phyloP scores from a whole-genome alignment of 2,113 vertebrate species.

The Ursus arctos region DNA sequence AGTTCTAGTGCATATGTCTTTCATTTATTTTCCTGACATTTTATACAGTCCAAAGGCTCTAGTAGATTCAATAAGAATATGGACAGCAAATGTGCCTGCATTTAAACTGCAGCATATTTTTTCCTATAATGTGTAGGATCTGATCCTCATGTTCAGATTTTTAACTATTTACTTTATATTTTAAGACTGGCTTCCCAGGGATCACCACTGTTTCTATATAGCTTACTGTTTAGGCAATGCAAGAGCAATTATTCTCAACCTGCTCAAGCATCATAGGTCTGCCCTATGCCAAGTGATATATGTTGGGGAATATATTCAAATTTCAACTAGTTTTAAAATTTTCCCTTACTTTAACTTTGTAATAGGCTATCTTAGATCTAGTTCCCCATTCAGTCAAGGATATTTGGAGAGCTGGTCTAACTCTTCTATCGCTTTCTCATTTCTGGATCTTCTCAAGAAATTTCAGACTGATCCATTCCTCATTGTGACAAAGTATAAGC shows the following conservation, averaged over 20 bases:
- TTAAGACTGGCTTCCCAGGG: background rate
- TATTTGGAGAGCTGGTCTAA: background rate
- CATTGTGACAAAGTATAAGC: background rate
- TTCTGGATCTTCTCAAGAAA: background rate
- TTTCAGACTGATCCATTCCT: background rate
- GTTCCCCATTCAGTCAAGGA: background rate
- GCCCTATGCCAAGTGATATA: background rate
- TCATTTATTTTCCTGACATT: background rate
- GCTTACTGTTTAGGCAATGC: background rate
- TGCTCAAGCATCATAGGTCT: background rate
- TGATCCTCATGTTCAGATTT: background rate
- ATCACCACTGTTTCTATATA: background rate
- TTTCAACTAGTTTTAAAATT: background rate
- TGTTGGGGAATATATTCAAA: background rate
- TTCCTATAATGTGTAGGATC: background rate
- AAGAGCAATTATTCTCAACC: background rate
- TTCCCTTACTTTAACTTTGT: background rate
- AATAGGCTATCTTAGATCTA: background rate
- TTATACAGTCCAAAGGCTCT: background rate
- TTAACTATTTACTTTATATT: background rate
- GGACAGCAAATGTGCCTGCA: background rate
- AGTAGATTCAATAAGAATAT: background rate
- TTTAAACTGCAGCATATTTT: background rate
- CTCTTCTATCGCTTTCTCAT: background rate
- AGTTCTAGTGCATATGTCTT: background rate